Conservation (phyloP, 1,140 invertebrate genomes). For the Drosophila saltans region DNA sequence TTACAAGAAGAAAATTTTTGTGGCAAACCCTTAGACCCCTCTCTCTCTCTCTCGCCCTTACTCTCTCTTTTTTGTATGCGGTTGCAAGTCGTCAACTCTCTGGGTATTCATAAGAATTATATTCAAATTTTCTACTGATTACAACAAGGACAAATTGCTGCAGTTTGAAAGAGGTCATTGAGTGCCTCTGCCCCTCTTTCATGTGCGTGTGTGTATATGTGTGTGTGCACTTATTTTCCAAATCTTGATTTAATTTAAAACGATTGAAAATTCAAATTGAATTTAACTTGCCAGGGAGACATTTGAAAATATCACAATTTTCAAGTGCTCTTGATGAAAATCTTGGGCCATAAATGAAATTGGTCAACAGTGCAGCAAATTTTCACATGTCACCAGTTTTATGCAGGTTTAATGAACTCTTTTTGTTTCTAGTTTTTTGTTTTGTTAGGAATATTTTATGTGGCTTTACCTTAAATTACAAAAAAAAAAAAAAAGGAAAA, state of each 20-base stretch:
- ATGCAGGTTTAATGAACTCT: conserved; percentile 14
- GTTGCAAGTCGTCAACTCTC: conserved; percentile 48
- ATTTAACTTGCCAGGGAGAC: conserved; percentile 25
- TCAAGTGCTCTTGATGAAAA: conserved; percentile 12
- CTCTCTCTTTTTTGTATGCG: conserved; percentile 53
- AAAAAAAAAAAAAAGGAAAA: not conserved
- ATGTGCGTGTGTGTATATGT: conserved; percentile 6
- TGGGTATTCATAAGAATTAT: conserved; percentile 70
- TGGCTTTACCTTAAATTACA: conserved; percentile 24
- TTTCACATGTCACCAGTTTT: not conserved
- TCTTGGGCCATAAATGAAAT: conserved; percentile 21
- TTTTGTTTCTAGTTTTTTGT: not conserved
- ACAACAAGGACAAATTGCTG: conserved; percentile 21
- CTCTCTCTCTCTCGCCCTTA: not conserved
- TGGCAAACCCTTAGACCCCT: not conserved
- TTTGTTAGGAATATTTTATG: conserved; percentile 1
- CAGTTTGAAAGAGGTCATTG: conserved; percentile 9
- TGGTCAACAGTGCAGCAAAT: conserved; percentile 30
- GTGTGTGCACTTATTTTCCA: conserved; percentile 59
- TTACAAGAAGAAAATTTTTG: conserved; percentile 6
- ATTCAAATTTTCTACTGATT: conserved; percentile 69
- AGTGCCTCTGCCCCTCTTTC: not conserved
- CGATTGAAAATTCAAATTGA: conserved; percentile 76
- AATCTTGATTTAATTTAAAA: conserved; percentile 76
- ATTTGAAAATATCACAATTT: conserved; percentile 18